phyloP scores from a whole-genome alignment of 1,140 invertebrate genomes.

The Scylla paramamosain region DNA sequence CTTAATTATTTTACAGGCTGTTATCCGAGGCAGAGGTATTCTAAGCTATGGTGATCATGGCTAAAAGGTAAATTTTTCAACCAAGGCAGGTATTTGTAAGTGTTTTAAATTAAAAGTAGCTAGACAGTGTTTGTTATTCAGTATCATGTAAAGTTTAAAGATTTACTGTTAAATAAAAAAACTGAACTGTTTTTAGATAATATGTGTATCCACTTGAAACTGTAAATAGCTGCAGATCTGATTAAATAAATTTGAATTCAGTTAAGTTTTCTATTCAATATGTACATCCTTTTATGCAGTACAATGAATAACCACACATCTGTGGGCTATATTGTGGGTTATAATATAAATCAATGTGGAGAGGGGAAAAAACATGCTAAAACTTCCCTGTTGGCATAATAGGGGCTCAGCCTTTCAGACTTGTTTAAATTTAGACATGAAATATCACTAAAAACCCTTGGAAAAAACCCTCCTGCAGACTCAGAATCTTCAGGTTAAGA shows the following conservation, averaged over 20 bases:
- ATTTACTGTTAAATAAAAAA: neutral
- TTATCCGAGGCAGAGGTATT: constrained; percentile 16
- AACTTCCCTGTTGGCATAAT: no score
- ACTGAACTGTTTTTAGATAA: neutral
- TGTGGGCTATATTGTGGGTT: no score
- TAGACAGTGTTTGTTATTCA: constrained; percentile 31
- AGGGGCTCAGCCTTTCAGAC: no score
- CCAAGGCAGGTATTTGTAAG: constrained; percentile 50
- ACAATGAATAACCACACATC: no score
- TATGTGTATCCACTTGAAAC: neutral
- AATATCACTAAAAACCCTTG: no score
- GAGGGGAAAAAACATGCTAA: no score
- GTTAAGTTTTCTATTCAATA: neutral
- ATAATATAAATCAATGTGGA: no score
- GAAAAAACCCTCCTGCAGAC: no score
- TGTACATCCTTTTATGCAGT: no score
- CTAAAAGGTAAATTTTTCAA: constrained; percentile 21
- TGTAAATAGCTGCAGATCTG: neutral
- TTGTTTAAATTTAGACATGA: no score
- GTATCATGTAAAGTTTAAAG: constrained; percentile 39
- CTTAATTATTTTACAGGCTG: neutral
- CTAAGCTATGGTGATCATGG: constrained; percentile 30
- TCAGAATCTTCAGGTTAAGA: no score
- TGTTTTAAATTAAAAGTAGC: constrained; percentile 33
- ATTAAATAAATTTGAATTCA: neutral